Evolutionary conservation across 2,888 invertebrate genomes (phyloP).

Genomic region (Plebejus anna): DNA sequence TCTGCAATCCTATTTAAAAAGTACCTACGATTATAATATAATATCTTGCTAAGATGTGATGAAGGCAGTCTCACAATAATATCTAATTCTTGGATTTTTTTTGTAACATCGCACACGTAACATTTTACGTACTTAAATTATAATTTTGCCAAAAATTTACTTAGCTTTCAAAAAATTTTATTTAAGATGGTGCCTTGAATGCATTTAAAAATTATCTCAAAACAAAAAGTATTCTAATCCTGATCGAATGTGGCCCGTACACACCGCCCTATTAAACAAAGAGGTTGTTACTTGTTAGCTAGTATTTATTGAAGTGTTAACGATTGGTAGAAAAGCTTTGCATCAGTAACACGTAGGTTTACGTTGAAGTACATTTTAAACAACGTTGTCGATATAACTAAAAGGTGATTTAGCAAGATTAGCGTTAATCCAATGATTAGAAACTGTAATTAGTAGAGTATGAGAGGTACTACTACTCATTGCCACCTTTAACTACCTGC

Average conservation of each 20-base stretch:
- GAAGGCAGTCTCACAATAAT: no score
- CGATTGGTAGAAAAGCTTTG: constrained; percentile 8
- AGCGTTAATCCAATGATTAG: neutral
- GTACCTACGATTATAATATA: no score
- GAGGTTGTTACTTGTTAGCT: neutral
- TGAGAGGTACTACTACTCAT: neutral
- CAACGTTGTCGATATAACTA: neutral
- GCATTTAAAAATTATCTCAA: no score
- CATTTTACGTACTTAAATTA: no score
- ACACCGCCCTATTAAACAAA: neutral
- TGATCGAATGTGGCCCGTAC: neutral
- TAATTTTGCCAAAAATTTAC: no score
- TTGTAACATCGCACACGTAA: no score
- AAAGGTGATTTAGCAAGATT: neutral
- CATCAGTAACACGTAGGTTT: neutral
- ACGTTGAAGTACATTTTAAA: constrained; percentile 8
- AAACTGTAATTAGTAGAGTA: constrained; percentile 3
- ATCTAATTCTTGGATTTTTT: no score
- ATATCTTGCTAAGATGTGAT: no score
- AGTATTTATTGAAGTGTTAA: constrained; percentile 1
- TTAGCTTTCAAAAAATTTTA: no score
- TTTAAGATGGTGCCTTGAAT: no score
- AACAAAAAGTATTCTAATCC: no score
- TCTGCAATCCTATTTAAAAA: no score
- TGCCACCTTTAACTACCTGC: neutral